Conservation (phyloP, 2,888 invertebrate species). For the Lumbricus terrestris region DNA sequence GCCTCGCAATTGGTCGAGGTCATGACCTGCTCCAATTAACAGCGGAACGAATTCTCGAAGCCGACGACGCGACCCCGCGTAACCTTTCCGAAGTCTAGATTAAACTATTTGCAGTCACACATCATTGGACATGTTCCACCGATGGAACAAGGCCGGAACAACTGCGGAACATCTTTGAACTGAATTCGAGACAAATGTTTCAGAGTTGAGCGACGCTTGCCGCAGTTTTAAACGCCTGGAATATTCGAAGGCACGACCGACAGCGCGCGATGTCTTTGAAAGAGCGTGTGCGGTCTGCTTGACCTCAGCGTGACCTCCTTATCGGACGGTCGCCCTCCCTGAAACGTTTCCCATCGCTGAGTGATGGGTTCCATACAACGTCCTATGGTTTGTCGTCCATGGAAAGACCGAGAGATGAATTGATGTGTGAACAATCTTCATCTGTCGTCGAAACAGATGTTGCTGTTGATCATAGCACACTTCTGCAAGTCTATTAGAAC, state of each 20-base stretch:
- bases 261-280: not conserved
- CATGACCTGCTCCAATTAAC: conserved; percentile 3
- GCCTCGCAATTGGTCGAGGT: not conserved
- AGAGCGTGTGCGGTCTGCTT: not conserved
- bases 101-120: conserved; percentile 3
- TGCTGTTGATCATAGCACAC: not conserved
- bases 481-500: not conserved
- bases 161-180: not conserved
- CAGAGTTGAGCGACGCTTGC: not conserved
- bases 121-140: conserved; percentile 3
- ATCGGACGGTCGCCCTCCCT: not conserved
- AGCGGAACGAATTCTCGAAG: not conserved
- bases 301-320: not conserved
- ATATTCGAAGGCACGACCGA: not conserved
- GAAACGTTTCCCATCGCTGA: not conserved
- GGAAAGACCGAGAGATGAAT: not conserved
- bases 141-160: not conserved
- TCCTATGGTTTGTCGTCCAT: no score
- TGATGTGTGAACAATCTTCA: not conserved
- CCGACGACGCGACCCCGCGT: not conserved
- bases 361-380: no score
- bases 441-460: not conserved
- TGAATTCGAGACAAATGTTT: not conserved
- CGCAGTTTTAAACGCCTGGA: not conserved
- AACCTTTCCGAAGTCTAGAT: not conserved